phyloP scores from a whole-genome alignment of 2,888 invertebrate species.

The Creontiades dilutus region DNA sequence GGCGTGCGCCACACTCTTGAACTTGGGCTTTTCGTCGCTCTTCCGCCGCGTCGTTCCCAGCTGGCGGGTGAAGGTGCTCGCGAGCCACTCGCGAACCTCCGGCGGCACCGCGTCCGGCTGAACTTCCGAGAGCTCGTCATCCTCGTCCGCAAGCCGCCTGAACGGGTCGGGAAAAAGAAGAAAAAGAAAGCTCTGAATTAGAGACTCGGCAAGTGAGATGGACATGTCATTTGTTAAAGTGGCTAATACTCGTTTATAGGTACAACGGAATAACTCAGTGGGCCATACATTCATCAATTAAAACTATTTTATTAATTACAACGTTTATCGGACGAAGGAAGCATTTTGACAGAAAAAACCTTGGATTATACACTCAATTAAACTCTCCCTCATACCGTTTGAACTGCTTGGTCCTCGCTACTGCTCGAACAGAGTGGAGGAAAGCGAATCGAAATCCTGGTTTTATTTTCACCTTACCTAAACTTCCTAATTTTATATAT shows the following conservation, averaged over 20 bases:
- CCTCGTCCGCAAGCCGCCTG: conserved; percentile 92
- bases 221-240: conserved; percentile 19
- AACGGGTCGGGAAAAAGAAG: conserved; percentile 47
- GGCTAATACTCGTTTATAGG: no score
- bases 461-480: no score
- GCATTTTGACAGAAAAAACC: no score
- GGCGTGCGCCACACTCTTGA: conserved; percentile 96
- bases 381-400: no score
- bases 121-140: conserved; percentile 96
- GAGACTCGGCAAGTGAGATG: conserved; percentile 45
- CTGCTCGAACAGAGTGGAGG: no score
- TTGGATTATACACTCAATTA: no score
- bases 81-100: conserved; percentile 97
- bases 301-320: no score
- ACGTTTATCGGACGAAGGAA: no score
- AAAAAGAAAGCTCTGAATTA: conserved; percentile 38
- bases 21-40: conserved; percentile 91
- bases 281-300: background rate
- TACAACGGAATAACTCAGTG: no score
- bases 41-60: conserved; percentile 88
- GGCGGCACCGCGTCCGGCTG: conserved; percentile 97
- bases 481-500: no score
- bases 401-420: no score
- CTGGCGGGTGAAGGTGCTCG: conserved; percentile 96
- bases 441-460: no score